Percentiles rank a stretch among this genome's conserved stretches.
Evolutionary conservation across 1,140 invertebrate species (phyloP).

Genomic region (Bombus superbus): DNA sequence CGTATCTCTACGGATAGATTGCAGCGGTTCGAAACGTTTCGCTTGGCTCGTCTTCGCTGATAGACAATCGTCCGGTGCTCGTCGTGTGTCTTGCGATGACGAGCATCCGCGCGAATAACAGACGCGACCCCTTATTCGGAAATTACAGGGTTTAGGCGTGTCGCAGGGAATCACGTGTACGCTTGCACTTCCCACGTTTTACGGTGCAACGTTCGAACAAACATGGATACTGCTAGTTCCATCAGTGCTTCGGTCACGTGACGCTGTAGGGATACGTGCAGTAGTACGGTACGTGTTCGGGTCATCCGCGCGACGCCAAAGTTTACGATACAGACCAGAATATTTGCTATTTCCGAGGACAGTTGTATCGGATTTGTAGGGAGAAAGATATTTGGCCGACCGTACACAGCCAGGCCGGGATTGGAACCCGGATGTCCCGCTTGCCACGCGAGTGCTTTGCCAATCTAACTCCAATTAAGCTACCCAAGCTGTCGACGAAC

Average conservation of each 20-base stretch:
- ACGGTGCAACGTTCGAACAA: background rate
- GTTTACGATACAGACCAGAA: too few relatives aligned
- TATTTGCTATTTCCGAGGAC: too few relatives aligned
- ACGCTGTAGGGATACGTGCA: too few relatives aligned
- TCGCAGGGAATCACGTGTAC: background rate
- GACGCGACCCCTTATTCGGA: conserved; percentile 23
- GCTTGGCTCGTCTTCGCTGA: conserved; percentile 36
- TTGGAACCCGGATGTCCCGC: too few relatives aligned
- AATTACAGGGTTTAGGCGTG: conserved; percentile 20
- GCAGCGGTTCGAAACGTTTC: conserved; percentile 42
- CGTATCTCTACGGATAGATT: conserved; percentile 39
- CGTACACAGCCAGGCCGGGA: too few relatives aligned
- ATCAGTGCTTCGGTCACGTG: background rate
- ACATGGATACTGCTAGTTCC: background rate
- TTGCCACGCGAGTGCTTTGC: too few relatives aligned
- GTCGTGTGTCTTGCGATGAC: conserved; percentile 10
- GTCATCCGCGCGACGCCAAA: too few relatives aligned
- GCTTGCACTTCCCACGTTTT: background rate
- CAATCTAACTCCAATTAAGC: too few relatives aligned
- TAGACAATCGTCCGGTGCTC: conserved; percentile 34
- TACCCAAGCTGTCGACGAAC: too few relatives aligned
- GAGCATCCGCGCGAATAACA: background rate
- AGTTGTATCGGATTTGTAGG: too few relatives aligned
- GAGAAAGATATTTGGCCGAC: too few relatives aligned
- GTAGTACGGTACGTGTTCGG: too few relatives aligned